Conservation (phyloP, 2,113 vertebrate species). For the Panurus biarmicus region DNA sequence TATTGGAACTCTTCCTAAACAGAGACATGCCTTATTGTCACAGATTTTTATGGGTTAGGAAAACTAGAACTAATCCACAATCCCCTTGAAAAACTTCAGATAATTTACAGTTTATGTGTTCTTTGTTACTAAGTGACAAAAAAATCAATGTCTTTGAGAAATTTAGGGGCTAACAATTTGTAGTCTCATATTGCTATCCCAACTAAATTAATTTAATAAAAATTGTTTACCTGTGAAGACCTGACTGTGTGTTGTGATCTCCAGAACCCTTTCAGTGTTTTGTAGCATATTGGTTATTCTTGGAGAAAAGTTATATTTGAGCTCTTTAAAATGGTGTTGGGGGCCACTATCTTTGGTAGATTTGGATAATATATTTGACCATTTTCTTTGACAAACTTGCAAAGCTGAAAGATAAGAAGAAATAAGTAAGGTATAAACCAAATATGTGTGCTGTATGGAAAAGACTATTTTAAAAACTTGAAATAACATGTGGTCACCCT, state of each 20-base stretch:
- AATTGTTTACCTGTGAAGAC: conserved; percentile 73
- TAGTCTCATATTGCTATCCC: not conserved
- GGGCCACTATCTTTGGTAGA: conserved; percentile 58
- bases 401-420: conserved; percentile 58
- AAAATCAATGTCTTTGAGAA: not conserved
- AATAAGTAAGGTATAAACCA: not conserved
- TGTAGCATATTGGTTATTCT: conserved; percentile 69
- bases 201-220: not conserved
- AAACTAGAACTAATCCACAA: not conserved
- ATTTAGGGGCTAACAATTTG: not conserved
- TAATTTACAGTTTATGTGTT: not conserved
- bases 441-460: not conserved
- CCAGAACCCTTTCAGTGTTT: conserved; percentile 71
- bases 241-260: conserved; percentile 70
- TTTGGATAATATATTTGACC: conserved; percentile 66
- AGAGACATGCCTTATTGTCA: conserved; percentile 14
- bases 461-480: not conserved
- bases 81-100: not conserved
- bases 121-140: not conserved
- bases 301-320: conserved; percentile 55
- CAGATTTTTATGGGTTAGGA: not conserved
- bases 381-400: conserved; percentile 56
- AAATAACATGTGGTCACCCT: accelerated
- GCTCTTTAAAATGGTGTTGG: conserved; percentile 57
- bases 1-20: conserved; percentile 69